Percentiles rank a stretch among this genome's conserved stretches.
Evolutionary conservation across 1,140 invertebrate genomes (phyloP).

Genomic region (Liolophura sinensis): DNA sequence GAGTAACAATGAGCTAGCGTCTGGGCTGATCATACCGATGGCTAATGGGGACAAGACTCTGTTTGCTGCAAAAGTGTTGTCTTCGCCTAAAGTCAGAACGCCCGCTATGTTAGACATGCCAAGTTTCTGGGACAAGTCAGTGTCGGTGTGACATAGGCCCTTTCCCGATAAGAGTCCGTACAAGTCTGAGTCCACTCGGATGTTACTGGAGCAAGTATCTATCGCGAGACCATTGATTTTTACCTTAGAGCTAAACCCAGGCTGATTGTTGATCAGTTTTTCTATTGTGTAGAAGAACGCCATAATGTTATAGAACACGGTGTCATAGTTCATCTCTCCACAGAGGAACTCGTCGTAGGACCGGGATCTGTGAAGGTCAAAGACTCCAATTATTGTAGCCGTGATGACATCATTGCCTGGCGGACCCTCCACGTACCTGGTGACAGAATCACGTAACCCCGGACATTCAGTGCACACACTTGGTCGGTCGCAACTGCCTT

Average conservation of each 20-base stretch:
- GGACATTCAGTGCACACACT: constrained; percentile 49
- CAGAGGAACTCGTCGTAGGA: constrained; percentile 37
- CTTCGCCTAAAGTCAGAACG: constrained; percentile 40
- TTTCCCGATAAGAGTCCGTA: constrained; percentile 52
- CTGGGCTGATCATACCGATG: constrained; percentile 68
- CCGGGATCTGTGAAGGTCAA: constrained; percentile 39
- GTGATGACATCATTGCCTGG: background rate
- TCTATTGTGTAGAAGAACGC: constrained; percentile 40
- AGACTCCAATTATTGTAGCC: constrained; percentile 33
- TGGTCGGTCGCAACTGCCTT: constrained; percentile 38
- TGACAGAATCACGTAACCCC: constrained; percentile 27
- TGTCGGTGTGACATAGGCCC: constrained; percentile 36
- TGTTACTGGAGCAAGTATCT: constrained; percentile 44
- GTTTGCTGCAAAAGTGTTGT: constrained; percentile 35
- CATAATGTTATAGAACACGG: constrained; percentile 33
- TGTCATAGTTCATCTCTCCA: constrained; percentile 34
- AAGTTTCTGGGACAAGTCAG: constrained; percentile 11
- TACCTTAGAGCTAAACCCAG: constrained; percentile 11
- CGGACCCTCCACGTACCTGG: constrained; percentile 23
- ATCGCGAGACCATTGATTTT: constrained; percentile 46
- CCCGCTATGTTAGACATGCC: constrained; percentile 35
- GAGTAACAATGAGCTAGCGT: constrained; percentile 70
- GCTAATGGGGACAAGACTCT: constrained; percentile 32
- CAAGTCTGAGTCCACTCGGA: constrained; percentile 47
- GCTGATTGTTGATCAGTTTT: background rate